Evolutionary conservation across 2,113 vertebrate species (phyloP).

Genomic region (Urocitellus parryii): DNA sequence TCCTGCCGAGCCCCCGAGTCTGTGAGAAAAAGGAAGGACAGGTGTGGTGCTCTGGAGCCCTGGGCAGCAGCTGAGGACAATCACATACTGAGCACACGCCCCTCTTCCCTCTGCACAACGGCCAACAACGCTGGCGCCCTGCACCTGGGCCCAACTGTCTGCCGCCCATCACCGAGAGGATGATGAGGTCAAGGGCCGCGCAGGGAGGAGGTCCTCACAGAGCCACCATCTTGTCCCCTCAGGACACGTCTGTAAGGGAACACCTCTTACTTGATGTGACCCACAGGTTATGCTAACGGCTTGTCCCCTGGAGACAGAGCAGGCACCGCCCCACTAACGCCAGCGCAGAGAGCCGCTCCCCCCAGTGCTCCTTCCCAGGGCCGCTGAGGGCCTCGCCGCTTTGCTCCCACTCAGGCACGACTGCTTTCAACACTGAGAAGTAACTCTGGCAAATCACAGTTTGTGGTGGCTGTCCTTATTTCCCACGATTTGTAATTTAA

Average conservation of each 20-base stretch:
- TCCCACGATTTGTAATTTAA: not conserved
- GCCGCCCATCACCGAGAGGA: not conserved
- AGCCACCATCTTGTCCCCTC: not conserved
- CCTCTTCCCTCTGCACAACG: too few relatives aligned
- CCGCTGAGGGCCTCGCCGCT: rapidly evolving
- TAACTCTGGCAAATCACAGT: constrained; percentile 36
- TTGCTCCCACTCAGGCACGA: not conserved
- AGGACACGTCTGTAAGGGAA: rapidly evolving
- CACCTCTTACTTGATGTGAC: too few relatives aligned
- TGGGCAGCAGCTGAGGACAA: rapidly evolving
- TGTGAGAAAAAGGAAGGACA: not conserved
- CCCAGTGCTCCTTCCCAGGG: not conserved
- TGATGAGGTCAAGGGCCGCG: rapidly evolving
- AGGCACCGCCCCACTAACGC: not conserved
- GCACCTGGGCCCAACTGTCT: rapidly evolving
- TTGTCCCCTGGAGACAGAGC: not conserved
- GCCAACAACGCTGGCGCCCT: not conserved
- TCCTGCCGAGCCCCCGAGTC: rapidly evolving
- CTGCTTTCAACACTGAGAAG: not conserved
- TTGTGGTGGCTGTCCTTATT: rapidly evolving
- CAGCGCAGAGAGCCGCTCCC: not conserved
- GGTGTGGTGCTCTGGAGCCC: not conserved
- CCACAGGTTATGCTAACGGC: too few relatives aligned
- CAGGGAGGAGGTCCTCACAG: rapidly evolving
- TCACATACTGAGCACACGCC: rapidly evolving